Percentiles rank a stretch among this genome's conserved stretches.
Conservation (phyloP, 1,140 invertebrate species). For the Bombyx mandarina region DNA sequence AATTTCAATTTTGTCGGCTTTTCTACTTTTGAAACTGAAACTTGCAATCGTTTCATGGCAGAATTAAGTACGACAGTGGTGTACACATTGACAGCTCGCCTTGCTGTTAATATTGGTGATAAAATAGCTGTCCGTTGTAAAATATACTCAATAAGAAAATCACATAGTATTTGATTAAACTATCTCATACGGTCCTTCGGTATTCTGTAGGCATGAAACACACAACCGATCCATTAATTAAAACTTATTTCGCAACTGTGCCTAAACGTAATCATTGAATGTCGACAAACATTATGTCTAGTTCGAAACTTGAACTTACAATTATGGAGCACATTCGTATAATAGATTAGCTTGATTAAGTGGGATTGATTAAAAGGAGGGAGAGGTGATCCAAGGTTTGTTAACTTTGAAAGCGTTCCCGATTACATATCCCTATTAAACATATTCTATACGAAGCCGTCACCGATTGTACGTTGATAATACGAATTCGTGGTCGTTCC, state of each 20-base stretch:
- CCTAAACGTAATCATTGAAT: conserved; percentile 25
- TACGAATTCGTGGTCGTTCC: background rate
- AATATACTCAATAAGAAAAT: too few relatives aligned
- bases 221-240: conserved; percentile 61
- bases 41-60: too few relatives aligned
- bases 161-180: background rate
- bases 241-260: conserved; percentile 55
- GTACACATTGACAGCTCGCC: too few relatives aligned
- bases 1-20: too few relatives aligned
- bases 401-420: background rate
- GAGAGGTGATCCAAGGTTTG: background rate
- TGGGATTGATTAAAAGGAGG: conserved; percentile 13
- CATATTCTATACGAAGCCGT: background rate
- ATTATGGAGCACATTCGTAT: conserved; percentile 30
- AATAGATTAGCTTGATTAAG: conserved; percentile 32
- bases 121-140: too few relatives aligned
- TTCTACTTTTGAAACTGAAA: too few relatives aligned
- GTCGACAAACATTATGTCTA: conserved; percentile 27
- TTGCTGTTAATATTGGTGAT: too few relatives aligned
- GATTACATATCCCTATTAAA: background rate
- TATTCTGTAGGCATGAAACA: conserved; percentile 36
- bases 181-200: conserved; percentile 14
- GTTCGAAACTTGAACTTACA: conserved; percentile 33
- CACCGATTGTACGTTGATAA: background rate
- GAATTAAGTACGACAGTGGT: too few relatives aligned